These are phyloP conservation scores for Plagiodera versicolora DNA, from an alignment of 2,888 invertebrate genomes.

Conservation along the genomic window DNA sequence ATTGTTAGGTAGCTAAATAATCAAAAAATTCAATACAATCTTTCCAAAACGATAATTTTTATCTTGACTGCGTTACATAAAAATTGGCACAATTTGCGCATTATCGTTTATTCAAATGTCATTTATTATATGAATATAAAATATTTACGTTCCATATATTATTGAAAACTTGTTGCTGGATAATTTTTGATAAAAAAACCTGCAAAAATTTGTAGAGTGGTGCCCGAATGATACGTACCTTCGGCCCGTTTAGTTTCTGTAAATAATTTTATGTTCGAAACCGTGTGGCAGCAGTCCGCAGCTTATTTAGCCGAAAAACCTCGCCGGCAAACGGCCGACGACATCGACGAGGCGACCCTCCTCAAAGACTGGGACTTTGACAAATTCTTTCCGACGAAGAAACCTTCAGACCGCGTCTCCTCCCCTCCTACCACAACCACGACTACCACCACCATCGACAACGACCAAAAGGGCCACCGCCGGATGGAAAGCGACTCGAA, in stretches of 20 bases:
- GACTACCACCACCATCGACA: slow-evolving; percentile 50
- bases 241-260: slow-evolving; percentile 13
- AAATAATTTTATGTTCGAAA: slow-evolving; percentile 37
- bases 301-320: slow-evolving; percentile 52
- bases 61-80: too few relatives aligned
- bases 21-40: too few relatives aligned
- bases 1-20: too few relatives aligned
- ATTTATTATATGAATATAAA: too few relatives aligned
- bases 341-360: slow-evolving; percentile 74
- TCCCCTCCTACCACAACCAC: slow-evolving; percentile 48
- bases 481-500: slow-evolving; percentile 75
- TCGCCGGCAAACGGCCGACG: slow-evolving; percentile 40
- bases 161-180: too few relatives aligned
- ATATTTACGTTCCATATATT: too few relatives aligned
- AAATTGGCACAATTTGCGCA: too few relatives aligned
- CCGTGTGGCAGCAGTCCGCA: slow-evolving; percentile 55
- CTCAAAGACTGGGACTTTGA: slow-evolving; percentile 88
- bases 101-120: too few relatives aligned
- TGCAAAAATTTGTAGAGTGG: too few relatives aligned
- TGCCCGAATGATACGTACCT: neutral
- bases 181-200: too few relatives aligned
- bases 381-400: slow-evolving; percentile 69
- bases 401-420: slow-evolving; percentile 38
- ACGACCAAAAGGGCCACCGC: slow-evolving; percentile 59
- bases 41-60: too few relatives aligned